Conservation (phyloP, 2,113 vertebrate genomes). For the Ia io region DNA sequence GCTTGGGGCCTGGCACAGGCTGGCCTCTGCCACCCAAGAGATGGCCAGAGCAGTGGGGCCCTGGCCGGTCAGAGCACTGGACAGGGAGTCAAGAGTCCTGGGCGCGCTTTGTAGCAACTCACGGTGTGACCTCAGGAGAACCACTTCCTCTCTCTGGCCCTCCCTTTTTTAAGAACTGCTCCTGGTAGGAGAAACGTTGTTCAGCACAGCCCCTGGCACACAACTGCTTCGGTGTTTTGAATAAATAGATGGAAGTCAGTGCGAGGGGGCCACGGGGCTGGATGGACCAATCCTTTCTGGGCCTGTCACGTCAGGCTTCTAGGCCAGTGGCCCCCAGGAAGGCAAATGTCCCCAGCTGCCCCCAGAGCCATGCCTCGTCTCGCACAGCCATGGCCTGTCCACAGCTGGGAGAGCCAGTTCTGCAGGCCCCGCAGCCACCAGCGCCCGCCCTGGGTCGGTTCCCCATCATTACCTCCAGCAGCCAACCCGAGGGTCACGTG, state of each 20-base stretch:
- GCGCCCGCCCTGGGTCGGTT: conserved; percentile 52
- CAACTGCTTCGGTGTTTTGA: background rate
- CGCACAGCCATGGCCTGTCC: background rate
- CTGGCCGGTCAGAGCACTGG: background rate
- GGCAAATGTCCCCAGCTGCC: background rate
- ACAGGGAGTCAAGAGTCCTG: background rate
- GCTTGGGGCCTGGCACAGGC: background rate
- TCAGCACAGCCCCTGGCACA: background rate
- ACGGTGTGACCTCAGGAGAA: background rate
- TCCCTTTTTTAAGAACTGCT: background rate
- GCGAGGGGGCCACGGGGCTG: rapidly evolving
- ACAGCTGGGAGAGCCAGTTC: background rate
- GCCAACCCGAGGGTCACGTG: conserved; percentile 66
- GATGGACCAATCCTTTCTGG: background rate
- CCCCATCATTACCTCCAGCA: conserved; percentile 69
- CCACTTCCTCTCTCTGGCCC: background rate
- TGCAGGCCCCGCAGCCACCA: background rate
- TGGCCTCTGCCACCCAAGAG: background rate
- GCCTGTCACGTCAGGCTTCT: background rate
- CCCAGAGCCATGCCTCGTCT: background rate
- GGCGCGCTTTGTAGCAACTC: background rate
- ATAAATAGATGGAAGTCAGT: background rate
- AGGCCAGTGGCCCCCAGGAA: background rate
- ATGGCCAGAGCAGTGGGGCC: background rate
- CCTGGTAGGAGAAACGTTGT: background rate